These are phyloP conservation scores for Rhynchophorus ferrugineus DNA, from an alignment of 1,140 invertebrate species.

Conservation along the genomic window DNA sequence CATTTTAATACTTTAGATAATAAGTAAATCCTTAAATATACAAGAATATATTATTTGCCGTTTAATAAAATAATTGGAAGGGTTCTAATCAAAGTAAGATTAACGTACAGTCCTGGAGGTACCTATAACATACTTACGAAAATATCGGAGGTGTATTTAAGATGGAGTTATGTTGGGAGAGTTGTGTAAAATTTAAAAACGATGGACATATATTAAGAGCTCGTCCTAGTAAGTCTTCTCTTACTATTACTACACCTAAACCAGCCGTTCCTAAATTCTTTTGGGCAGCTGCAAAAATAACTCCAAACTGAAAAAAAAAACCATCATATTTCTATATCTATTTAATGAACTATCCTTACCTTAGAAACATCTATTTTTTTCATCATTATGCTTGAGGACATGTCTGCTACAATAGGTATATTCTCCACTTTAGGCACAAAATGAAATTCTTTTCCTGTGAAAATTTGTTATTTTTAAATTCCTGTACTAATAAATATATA, in stretches of 20 bases:
- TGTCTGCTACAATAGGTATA: constrained; percentile 87
- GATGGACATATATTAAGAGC: constrained; percentile 70
- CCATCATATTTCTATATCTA: neutral
- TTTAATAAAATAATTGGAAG: no score
- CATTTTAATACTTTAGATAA: constrained; percentile 85
- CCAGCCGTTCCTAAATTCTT: constrained; percentile 96
- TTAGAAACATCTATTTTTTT: constrained; percentile 82
- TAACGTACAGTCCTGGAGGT: no score
- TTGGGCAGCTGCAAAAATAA: constrained; percentile 94
- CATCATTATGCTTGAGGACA: constrained; percentile 95
- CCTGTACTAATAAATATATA: no score
- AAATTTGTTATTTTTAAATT: no score
- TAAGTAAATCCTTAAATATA: constrained; percentile 85
- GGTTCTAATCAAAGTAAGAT: no score
- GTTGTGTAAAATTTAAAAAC: constrained; percentile 78
- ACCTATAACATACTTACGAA: constrained; percentile 62
- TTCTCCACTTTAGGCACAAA: constrained; percentile 70
- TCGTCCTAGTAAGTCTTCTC: constrained; percentile 85
- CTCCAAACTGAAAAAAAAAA: constrained; percentile 57
- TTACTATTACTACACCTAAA: constrained; percentile 84
- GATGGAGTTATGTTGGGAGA: constrained; percentile 79
- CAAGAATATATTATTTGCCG: no score
- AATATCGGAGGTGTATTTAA: constrained; percentile 95
- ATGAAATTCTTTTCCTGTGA: constrained; percentile 68
- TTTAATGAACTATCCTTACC: constrained; percentile 3